phyloP scores from a whole-genome alignment of 2,113 vertebrate genomes.

The Cryptotis parvus region DNA sequence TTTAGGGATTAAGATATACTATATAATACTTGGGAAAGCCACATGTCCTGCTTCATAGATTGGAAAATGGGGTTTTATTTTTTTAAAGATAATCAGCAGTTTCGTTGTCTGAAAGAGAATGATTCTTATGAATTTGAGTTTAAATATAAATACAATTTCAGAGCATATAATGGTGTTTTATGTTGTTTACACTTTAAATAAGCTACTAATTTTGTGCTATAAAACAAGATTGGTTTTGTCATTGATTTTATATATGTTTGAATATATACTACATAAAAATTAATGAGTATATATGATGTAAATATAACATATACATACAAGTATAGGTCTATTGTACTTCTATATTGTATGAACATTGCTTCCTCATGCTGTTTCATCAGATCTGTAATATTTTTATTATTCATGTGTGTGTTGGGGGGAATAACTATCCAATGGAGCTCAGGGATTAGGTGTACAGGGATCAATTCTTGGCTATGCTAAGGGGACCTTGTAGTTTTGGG shows the following conservation, averaged over 20 bases:
- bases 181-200: no score
- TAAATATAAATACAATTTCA: not conserved
- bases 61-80: not conserved
- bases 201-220: not conserved
- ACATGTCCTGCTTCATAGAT: not conserved
- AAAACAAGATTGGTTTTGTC: not conserved
- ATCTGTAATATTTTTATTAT: no score
- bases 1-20: not conserved
- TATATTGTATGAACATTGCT: no score
- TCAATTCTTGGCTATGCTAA: no score
- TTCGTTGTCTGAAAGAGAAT: not conserved
- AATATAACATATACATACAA: not conserved
- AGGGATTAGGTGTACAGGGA: no score
- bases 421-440: no score
- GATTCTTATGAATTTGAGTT: not conserved
- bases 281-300: not conserved
- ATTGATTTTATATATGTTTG: not conserved
- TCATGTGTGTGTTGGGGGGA: no score
- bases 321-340: not conserved
- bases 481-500: no score
- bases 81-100: not conserved
- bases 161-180: not conserved
- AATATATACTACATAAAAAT: not conserved
- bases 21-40: not conserved
- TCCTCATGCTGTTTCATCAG: no score